Conservation (phyloP, 2,797 vertebrate species). For the Alexandromys oeconomus region DNA sequence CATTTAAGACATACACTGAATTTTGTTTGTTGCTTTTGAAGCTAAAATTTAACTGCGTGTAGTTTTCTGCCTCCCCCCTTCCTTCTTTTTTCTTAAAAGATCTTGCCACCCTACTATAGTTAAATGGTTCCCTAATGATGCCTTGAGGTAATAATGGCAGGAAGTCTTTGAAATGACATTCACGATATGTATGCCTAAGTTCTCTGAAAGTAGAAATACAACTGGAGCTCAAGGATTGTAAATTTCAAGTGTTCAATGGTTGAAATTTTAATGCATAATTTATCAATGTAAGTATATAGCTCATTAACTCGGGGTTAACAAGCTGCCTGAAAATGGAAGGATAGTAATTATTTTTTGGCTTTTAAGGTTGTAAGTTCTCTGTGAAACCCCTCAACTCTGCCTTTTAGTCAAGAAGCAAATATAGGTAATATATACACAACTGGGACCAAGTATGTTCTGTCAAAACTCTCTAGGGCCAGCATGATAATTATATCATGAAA, state of each 20-base stretch:
- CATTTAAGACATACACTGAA: not conserved
- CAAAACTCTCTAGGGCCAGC: not conserved
- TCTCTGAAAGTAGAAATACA: not conserved
- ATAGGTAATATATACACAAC: not conserved
- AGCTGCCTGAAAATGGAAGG: not conserved
- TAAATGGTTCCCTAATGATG: not conserved
- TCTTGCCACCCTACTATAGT: not conserved
- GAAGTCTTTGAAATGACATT: not conserved
- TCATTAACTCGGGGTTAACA: not conserved
- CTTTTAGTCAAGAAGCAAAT: conserved; percentile 2
- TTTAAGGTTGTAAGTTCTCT: not conserved
- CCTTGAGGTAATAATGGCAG: not conserved
- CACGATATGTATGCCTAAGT: not conserved
- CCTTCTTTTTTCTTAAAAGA: not conserved
- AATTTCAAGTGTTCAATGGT: not conserved
- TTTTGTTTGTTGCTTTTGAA: not conserved
- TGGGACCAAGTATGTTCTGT: not conserved
- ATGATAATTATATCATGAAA: not conserved
- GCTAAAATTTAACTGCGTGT: not conserved
- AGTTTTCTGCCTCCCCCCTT: not conserved
- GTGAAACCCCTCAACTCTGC: not conserved
- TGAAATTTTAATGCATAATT: conserved; percentile 24
- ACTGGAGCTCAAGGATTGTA: not conserved
- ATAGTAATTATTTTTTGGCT: conserved; percentile 5
- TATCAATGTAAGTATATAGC: not conserved